phyloP scores from a whole-genome alignment of 2,797 vertebrate genomes.

The Liasis olivaceus region DNA sequence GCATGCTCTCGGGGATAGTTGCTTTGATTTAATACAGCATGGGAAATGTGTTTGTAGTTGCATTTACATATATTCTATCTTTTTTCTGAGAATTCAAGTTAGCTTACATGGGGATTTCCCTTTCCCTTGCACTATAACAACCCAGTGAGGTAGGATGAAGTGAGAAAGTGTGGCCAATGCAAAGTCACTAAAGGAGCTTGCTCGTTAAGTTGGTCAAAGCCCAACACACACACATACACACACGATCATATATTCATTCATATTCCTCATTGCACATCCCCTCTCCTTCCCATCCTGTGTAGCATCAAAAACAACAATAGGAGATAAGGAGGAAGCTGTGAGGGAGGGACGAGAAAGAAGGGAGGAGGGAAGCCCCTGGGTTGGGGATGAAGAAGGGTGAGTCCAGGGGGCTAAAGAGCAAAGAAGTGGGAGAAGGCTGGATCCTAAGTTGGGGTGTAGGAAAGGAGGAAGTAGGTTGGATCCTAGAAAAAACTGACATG shows the following conservation, averaged over 20 bases:
- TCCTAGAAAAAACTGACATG: not conserved
- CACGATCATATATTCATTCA: not conserved
- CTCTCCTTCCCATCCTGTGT: not conserved
- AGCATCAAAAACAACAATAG: not conserved
- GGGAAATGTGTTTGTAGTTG: not conserved
- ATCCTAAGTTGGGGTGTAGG: not conserved
- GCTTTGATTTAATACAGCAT: not conserved
- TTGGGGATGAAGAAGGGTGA: not conserved
- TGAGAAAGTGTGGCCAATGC: not conserved
- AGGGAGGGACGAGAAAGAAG: not conserved
- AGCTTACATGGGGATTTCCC: not conserved
- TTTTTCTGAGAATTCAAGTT: not conserved
- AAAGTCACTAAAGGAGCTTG: not conserved
- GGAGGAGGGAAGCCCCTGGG: not conserved
- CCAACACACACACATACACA: not conserved
- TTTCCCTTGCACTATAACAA: not conserved
- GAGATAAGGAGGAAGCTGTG: not conserved
- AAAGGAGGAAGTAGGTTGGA: not conserved
- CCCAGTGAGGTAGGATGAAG: not conserved
- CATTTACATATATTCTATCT: not conserved
- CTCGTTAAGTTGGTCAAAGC: not conserved
- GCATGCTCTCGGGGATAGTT: not conserved
- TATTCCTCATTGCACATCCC: not conserved
- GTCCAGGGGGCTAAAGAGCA: not conserved
- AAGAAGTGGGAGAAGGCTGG: not conserved